Base-by-base conservation (phyloP, 2,888 invertebrate genomes). In the Luperina nickerlii region DNA sequence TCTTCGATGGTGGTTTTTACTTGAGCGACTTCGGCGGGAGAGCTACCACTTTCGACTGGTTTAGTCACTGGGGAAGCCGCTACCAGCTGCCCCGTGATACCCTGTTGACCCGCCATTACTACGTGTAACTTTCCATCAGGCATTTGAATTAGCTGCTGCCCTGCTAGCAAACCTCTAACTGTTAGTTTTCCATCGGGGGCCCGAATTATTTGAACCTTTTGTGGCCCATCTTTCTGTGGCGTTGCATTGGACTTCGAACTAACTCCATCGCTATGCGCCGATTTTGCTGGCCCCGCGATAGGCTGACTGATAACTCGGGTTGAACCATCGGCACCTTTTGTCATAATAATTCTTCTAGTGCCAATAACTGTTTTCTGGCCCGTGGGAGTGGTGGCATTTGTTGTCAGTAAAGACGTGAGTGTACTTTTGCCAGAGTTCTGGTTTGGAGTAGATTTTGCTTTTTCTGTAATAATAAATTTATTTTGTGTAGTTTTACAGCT, bases 41-140 rank as follows among this genome's bases (percentile, higher is more conserved):
- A 67, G 2, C 81, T 42, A 4, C 88, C 88, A 27, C 88, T 79
- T 65, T 94, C 92, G 80, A 88, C 82, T 87, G 94, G n/a, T 91
- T 94, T 87, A 80, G 92, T 70, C n/a, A 84, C 85, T 7, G 94
- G 92, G 18, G 96, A 92, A 4, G 96, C 94, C 27, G 96, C 94
- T 13, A 97, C 95, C 48, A 97, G 90, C 86, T 96, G 96, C 4
- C 97, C 96, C 1, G 94, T 90, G 81, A 96, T 94, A 27, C 97
- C 97, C 68, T 97, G 96, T 91, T 98, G 98, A 13, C 97, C 97
- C 18, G 98, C 97, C 93, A 97, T 98, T 60, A 98, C 97, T 32
- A 99, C 98, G 92, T 99, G 99, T 45, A 99, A 96, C 93, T 99
- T 99, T 0, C 99, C 99, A 94, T 99, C 99, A 0, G 99, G 98